Evolutionary conservation across 2,797 vertebrate species (phyloP), one percentile per base, ranked within the genome.

Genomic region (Neomorphus geoffroyi): DNA sequence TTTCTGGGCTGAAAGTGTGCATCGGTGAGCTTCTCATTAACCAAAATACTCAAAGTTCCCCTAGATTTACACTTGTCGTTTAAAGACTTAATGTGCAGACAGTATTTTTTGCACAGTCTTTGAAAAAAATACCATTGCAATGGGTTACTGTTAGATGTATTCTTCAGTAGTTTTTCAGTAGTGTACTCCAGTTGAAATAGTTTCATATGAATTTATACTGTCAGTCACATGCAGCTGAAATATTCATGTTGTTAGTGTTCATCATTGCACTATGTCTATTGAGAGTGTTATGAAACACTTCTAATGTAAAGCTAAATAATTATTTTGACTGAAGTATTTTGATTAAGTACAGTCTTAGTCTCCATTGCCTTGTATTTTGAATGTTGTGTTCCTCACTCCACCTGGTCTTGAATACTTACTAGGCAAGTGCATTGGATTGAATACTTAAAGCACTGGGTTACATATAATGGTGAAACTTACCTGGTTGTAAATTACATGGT

Each of bases 101-200:
- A 10, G 2, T 54, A 41, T 22, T 80, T 74, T 17, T 35, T 58
- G 14, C 2, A 9, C 23, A 21, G 26, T 54, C 37, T 61, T 33
- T 7, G 66, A 43, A 41, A 64, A 30, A 3, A 8, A 0, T 6
- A 3, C 3, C 28, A 13, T 17, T 73, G 39, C 22, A 60, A n/a
- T 83, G 53, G 45, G 69, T n/a, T n/a, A 61, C 15, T 73, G 1
- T 77, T 69, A 56, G 9, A 3, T 64, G 33, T 2, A 3, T 54
- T 78, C 17, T 56, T 81, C 41, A 65, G 0, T 61, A 61, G 43
- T 79, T 78, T 18, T 23, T 35, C 22, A 22, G 6, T 35, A 28
- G 15, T 28, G 17, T 60, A 15, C 9, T 71, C 15, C n/a, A 26
- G 0, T 5, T 67, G 26, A 35, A 84, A n/a, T 60, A 45, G 6